Conservation (phyloP, 1,140 invertebrate genomes). For the Armadillidium nasatum region DNA sequence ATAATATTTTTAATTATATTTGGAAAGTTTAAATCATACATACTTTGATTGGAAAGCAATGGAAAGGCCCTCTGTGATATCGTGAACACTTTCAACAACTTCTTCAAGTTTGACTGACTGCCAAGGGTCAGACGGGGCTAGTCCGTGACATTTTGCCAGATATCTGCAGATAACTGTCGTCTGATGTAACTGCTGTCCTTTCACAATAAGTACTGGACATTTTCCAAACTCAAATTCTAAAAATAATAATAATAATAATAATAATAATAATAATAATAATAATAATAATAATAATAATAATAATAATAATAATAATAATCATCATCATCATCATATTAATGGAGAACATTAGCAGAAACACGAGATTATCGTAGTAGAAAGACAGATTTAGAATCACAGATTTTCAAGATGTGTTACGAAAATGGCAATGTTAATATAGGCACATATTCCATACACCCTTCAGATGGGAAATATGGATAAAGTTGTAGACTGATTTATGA, state of each 20-base stretch:
- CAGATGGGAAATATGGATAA: too few relatives aligned
- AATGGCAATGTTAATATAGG: too few relatives aligned
- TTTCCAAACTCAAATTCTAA: slow-evolving; percentile 1
- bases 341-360: too few relatives aligned
- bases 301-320: too few relatives aligned
- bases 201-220: neutral
- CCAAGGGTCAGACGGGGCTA: neutral
- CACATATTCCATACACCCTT: too few relatives aligned
- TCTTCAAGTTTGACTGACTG: neutral
- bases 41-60: neutral
- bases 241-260: neutral
- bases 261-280: neutral
- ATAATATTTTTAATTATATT: too few relatives aligned
- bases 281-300: neutral
- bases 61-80: neutral
- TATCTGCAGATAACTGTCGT: neutral
- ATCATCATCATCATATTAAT: too few relatives aligned
- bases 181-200: neutral
- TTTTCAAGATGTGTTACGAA: too few relatives aligned
- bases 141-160: neutral
- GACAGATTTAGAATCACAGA: too few relatives aligned
- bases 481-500: too few relatives aligned
- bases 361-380: too few relatives aligned
- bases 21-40: too few relatives aligned
- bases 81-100: neutral